Evolutionary conservation across 2,888 invertebrate genomes (phyloP), one percentile per base, ranked within the genome.

Genomic region (Rhopalosiphum nymphaeae): DNA sequence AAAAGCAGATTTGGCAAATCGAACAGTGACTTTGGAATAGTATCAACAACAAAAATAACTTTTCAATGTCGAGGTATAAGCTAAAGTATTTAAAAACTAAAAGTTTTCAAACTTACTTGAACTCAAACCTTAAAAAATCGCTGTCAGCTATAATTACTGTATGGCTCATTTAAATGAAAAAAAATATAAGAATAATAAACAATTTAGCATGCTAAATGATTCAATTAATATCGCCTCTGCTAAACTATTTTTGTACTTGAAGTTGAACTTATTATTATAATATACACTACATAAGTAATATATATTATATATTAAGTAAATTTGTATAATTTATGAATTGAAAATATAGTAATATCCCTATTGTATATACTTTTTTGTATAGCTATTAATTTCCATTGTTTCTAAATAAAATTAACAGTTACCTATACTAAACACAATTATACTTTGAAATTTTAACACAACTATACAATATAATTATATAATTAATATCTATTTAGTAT

Each of bases 1-100:
- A 78, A 57, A 49, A 42, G 53, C 25, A 78, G 29, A 78, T 94
- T 93, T 94, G 90, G 61, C 61, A 61, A 94, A 90, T 84, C n/a
- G 3, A 42, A 78, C 84, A n/a, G 44, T 57, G 29, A n/a, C 49
- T 57, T 94, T 94, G 93, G 93, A 94, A 90, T 86, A 25, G 85
- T 49, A 42, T 86, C 93, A 94, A 94, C 84, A 42, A 94, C 42
- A 29, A 91, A 94, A 94, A 94, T 94, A 94, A 94, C 85, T 67
- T 29, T 85, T 86, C 90, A 93, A 84, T 89, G 89, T 84, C 89
- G 84, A 57, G 78, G 84, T 84, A 61, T 49, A 56, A 86, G 21
- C 10, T 44, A 21, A 85, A 57, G 46, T 85, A 49, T 90, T 93
- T 90, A 61, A 85, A 89, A 93, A 90, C 93, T 16, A 86, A 92